Evolutionary conservation across 2,797 vertebrate genomes (phyloP).

Genomic region (Schizopygopsis pylzovi): DNA sequence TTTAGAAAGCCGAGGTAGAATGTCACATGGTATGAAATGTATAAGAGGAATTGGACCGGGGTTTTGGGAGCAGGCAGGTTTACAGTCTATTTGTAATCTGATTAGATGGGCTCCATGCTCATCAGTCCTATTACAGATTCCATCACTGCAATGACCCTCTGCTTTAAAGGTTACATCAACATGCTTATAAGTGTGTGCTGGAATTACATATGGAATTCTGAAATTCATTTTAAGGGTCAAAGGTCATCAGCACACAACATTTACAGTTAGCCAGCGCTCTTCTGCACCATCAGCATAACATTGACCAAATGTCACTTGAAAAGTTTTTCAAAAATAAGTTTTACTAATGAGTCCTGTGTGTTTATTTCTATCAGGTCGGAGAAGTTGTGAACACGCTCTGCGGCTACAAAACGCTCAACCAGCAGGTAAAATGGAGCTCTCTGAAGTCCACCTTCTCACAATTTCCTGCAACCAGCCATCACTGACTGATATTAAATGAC

Average conservation of each 20-base stretch:
- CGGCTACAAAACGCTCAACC: conserved; percentile 81
- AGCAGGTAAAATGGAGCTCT: conserved; percentile 75
- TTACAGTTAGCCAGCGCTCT: background rate
- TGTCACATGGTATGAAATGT: conserved; percentile 8
- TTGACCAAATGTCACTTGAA: background rate
- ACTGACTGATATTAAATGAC: background rate
- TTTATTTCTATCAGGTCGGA: conserved; percentile 74
- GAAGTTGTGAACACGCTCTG: conserved; percentile 89
- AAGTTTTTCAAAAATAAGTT: background rate
- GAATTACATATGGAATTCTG: conserved; percentile 9
- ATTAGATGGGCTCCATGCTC: conserved; percentile 19
- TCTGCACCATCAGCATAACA: background rate
- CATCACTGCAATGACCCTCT: conserved; percentile 7
- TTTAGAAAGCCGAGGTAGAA: background rate
- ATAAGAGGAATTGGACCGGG: conserved; percentile 5
- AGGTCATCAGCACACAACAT: background rate
- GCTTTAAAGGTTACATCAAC: conserved; percentile 23
- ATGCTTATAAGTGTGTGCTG: background rate
- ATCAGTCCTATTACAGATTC: conserved; percentile 19
- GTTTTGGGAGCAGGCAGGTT: conserved; percentile 21
- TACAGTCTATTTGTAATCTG: conserved; percentile 23
- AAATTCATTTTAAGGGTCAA: background rate
- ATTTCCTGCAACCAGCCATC: background rate
- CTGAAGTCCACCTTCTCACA: background rate
- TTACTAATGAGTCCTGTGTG: conserved; percentile 1